Percentiles rank a stretch among this genome's conserved stretches.
Conservation (phyloP, 2,113 vertebrate genomes). For the Colistium nudipinnis region DNA sequence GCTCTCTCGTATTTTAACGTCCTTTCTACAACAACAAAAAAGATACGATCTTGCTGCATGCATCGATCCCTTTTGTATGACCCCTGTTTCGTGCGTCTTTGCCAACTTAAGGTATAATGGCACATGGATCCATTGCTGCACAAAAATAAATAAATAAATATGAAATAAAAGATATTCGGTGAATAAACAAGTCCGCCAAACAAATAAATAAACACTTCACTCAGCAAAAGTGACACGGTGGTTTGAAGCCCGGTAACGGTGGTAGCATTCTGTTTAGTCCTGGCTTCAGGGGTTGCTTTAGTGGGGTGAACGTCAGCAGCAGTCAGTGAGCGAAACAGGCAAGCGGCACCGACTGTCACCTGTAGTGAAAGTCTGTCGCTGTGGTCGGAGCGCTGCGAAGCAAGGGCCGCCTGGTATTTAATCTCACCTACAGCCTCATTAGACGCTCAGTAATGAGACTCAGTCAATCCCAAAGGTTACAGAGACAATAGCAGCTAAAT, state of each 20-base stretch:
- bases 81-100: conserved; percentile 30
- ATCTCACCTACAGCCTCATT: conserved; percentile 40
- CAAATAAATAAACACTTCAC: conserved; percentile 19
- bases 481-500: conserved; percentile 25
- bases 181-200: conserved; percentile 19
- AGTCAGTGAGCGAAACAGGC: background rate
- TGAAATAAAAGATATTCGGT: background rate
- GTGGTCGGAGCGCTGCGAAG: background rate
- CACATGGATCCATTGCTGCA: conserved; percentile 46
- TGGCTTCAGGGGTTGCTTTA: background rate
- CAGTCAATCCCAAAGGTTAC: conserved; percentile 19
- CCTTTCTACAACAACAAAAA: conserved; percentile 12
- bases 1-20: conserved; percentile 34
- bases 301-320: conserved; percentile 1
- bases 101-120: conserved; percentile 57
- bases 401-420: conserved; percentile 36
- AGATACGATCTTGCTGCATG: conserved; percentile 37
- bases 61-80: conserved; percentile 31
- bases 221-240: background rate
- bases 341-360: conserved; percentile 17
- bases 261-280: conserved; percentile 6
- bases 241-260: background rate
- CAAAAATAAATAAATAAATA: conserved; percentile 32
- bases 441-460: conserved; percentile 25
- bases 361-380: conserved; percentile 16